A percentile compares a stretch with the other conserved stretches of the same genome.
Evolutionary conservation across 1,140 invertebrate genomes (phyloP).

Genomic region (Leptoteleia sp.): DNA sequence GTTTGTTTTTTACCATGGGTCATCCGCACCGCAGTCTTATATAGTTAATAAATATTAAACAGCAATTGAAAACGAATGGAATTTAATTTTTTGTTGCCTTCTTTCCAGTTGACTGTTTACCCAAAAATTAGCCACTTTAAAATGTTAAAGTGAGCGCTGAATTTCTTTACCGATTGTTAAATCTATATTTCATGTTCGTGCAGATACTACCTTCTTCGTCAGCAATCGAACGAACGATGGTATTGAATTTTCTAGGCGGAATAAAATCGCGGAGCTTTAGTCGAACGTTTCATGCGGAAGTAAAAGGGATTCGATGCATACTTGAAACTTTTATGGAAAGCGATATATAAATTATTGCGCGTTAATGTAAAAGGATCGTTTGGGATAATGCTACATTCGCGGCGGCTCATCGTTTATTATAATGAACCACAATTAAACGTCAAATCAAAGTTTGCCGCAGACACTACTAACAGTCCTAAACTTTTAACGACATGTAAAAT

Average conservation of each 20-base stretch:
- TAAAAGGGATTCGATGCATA: slow-evolving; percentile 23
- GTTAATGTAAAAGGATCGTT: not conserved
- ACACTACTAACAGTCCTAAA: not conserved
- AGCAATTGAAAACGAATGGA: no score
- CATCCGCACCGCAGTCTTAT: no score
- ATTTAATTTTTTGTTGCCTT: no score
- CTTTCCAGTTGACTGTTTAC: no score
- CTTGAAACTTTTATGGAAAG: slow-evolving; percentile 21
- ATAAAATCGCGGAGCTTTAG: slow-evolving; percentile 41
- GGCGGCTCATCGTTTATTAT: no score
- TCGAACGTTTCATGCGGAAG: slow-evolving; percentile 16
- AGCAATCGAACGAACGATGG: slow-evolving; percentile 30
- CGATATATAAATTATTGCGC: slow-evolving; percentile 22
- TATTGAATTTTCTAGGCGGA: slow-evolving; percentile 49
- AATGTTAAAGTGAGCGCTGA: no score
- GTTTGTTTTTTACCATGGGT: no score
- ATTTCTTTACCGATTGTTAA: slow-evolving; percentile 26
- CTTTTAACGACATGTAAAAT: slow-evolving; percentile 19
- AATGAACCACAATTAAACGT: no score
- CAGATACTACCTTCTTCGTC: slow-evolving; percentile 19
- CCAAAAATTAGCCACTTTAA: no score
- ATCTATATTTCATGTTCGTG: slow-evolving; percentile 29
- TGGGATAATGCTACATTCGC: no score
- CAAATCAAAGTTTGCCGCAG: not conserved
- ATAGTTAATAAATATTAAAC: no score